A percentile compares a stretch with the other conserved stretches of the same genome.
These are phyloP conservation scores for Rhagonycha fulva DNA, from an alignment of 2,888 invertebrate genomes.

Conservation along the genomic window DNA sequence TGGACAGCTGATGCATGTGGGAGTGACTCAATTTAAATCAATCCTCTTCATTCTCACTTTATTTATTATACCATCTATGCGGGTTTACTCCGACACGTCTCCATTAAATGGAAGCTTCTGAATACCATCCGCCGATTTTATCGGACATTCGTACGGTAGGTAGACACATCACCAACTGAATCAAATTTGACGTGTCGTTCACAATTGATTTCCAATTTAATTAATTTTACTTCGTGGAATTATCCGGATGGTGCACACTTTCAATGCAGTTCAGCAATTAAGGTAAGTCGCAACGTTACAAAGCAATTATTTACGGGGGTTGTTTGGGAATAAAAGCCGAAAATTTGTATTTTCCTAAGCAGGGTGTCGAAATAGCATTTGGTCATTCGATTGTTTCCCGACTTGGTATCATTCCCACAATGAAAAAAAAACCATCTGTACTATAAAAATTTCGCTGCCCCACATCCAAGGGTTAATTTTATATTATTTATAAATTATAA, in stretches of 20 bases:
- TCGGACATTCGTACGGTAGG: neutral
- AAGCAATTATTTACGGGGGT: neutral
- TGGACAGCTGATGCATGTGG: constrained; percentile 9
- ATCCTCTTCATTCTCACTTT: neutral
- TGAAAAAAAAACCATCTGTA: too few relatives aligned
- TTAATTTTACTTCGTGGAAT: neutral
- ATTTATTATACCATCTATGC: neutral
- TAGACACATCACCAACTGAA: neutral
- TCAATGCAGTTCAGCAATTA: neutral
- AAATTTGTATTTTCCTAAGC: neutral
- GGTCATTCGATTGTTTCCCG: neutral
- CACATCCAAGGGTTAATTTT: neutral
- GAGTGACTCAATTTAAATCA: constrained; percentile 6
- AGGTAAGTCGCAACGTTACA: neutral
- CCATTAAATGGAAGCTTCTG: neutral
- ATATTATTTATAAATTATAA: neutral
- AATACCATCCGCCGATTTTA: neutral
- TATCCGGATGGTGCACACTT: neutral
- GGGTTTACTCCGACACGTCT: neutral
- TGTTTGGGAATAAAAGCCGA: neutral
- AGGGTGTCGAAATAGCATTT: neutral
- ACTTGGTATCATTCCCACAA: neutral
- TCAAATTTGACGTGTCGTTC: neutral
- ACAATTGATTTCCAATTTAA: neutral
- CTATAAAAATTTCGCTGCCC: too few relatives aligned